Percentiles rank a stretch among this genome's conserved stretches.
Evolutionary conservation across 1,140 invertebrate species (phyloP).

Genomic region (Bombyx mandarina): DNA sequence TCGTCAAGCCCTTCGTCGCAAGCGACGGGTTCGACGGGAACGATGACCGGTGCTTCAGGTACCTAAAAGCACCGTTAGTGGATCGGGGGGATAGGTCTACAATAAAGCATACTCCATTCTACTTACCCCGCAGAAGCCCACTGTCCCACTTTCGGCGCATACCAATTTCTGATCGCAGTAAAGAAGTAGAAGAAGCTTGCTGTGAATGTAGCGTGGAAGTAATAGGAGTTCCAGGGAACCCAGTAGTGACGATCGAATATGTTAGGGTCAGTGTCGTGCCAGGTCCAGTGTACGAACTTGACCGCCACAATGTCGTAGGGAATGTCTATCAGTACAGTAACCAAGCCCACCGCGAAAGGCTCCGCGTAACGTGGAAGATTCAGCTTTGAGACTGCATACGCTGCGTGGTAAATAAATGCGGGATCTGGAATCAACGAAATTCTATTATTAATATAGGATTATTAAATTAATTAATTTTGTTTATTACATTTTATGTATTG

Average conservation of each 20-base stretch:
- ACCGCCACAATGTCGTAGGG: slow-evolving; percentile 87
- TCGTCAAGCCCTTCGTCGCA: too few species aligned
- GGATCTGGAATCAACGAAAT: slow-evolving; percentile 74
- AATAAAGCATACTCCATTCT: too few species aligned
- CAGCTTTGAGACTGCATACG: slow-evolving; percentile 75
- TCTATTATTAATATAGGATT: too few species aligned
- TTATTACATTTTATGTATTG: too few species aligned
- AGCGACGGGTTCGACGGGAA: too few species aligned
- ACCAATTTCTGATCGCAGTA: slow-evolving; percentile 69
- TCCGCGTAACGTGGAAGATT: slow-evolving; percentile 77
- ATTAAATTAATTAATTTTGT: too few species aligned
- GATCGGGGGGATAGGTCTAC: too few species aligned
- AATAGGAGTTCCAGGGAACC: slow-evolving; percentile 86
- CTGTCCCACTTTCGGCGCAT: slow-evolving; percentile 68
- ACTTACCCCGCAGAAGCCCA: slow-evolving; percentile 68
- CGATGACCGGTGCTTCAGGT: too few species aligned
- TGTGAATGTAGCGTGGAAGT: slow-evolving; percentile 84
- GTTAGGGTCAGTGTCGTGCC: slow-evolving; percentile 90
- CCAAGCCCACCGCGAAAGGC: slow-evolving; percentile 82
- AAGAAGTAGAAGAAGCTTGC: slow-evolving; percentile 81
- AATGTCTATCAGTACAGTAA: slow-evolving; percentile 81
- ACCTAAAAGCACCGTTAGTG: too few species aligned
- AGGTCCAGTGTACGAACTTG: slow-evolving; percentile 87
- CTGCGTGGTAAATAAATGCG: slow-evolving; percentile 82
- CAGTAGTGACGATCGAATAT: slow-evolving; percentile 84